Evolutionary conservation across 2,113 vertebrate genomes (phyloP), one percentile per base, ranked within the genome.

Genomic region (Clarias macrocephalus): DNA sequence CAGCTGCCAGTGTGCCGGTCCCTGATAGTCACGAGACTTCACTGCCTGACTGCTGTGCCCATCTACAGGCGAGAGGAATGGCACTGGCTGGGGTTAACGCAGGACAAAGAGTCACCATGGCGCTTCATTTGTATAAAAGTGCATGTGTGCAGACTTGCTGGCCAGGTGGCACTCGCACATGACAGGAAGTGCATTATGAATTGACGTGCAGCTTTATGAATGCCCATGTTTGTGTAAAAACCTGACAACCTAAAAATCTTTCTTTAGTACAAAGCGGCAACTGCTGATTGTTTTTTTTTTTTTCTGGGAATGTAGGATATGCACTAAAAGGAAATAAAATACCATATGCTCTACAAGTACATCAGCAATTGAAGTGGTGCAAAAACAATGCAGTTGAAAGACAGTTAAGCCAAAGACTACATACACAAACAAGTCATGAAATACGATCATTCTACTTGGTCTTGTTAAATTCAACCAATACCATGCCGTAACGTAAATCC

Each of bases 251-350:
- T 48, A 48, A 48, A 79, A 73, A 85, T 84, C 54, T 25, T 59
- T 48, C 83, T 91, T 91, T 90, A 91, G 60, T 63, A 89, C 80
- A 76, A 11, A 56, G 76, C 91, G 88, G 93, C 90, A 92, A 92
- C 88, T 93, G 92, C 91, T 93, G 86, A 91, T 92, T 91, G 82
- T 6, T 4, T n/a, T n/a, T 56, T 75, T 28, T n/a, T n/a, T 75
- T 75, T 73, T 42, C n/a, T n/a, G 19, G 30, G 19, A 80, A 80
- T 21, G 59, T 18, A 11, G 54, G 21, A 80, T 5, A 59, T 33
- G 16, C 16, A 28, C 2, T 2, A 21, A 79, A 79, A 28, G 28
- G 19, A 59, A 59, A 33, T 57, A 1, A 77, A 18, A 5, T 16
- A 12, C 12, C 15, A 23, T 89, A 86, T 92, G 84, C 84, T 56